Evolutionary conservation across 2,113 vertebrate genomes (phyloP).

Genomic region (Phyllostomus hastatus): DNA sequence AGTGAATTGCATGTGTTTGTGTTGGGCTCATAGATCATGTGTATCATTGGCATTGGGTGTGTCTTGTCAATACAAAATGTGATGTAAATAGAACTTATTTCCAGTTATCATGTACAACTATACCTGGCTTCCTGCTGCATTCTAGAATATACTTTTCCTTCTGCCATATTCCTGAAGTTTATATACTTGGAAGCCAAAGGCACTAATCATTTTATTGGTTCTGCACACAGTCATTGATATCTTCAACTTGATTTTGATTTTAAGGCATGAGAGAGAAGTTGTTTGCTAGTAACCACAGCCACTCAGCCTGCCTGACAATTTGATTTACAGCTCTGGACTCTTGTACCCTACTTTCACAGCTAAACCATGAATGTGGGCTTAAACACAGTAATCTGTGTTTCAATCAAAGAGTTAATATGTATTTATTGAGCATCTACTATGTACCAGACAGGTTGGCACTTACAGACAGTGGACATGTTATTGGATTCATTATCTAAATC

Average conservation of each 20-base stretch:
- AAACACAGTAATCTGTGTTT: neutral
- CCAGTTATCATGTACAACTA: neutral
- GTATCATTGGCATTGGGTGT: neutral
- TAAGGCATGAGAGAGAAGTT: neutral
- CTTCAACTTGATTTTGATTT: neutral
- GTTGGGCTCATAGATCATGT: neutral
- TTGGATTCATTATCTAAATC: neutral
- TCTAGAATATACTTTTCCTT: neutral
- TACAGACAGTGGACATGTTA: neutral
- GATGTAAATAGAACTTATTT: neutral
- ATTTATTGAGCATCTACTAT: neutral
- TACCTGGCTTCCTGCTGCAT: neutral
- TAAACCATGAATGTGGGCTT: neutral
- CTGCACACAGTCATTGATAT: neutral
- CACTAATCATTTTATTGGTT: constrained; percentile 14
- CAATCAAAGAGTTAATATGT: neutral
- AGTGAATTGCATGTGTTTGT: neutral
- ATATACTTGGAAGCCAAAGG: neutral
- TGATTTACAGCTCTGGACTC: neutral
- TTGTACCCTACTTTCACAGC: neutral
- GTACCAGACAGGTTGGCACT: neutral
- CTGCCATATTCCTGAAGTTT: neutral
- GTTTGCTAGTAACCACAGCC: neutral
- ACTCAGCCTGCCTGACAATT: neutral
- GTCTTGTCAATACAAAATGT: neutral